phyloP scores from a whole-genome alignment of 2,888 invertebrate genomes.

The Pseudanteris insignis region DNA sequence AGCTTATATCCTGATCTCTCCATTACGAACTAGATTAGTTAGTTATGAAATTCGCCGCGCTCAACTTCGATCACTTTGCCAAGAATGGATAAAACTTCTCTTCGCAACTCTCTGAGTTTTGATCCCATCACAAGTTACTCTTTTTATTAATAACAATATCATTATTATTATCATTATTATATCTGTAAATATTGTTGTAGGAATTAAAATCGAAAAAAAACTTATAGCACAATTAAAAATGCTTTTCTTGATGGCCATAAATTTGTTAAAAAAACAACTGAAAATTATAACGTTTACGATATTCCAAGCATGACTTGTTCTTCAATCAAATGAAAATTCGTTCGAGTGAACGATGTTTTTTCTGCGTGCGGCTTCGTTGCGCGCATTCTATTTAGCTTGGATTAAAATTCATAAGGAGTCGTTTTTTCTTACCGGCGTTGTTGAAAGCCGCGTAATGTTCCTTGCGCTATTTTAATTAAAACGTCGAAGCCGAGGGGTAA shows the following conservation, averaged over 20 bases:
- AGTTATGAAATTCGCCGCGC: conserved; percentile 59
- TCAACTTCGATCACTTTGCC: conserved; percentile 34
- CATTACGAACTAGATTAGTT: conserved; percentile 62
- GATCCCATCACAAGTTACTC: background rate
- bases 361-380: background rate
- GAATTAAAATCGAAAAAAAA: too few relatives aligned
- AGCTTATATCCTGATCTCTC: conserved; percentile 55
- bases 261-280: too few relatives aligned
- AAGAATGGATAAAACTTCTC: conserved; percentile 33
- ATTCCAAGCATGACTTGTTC: too few relatives aligned
- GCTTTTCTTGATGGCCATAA: too few relatives aligned
- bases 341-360: too few relatives aligned
- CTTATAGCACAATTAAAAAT: too few relatives aligned
- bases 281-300: too few relatives aligned
- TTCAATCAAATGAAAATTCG: too few relatives aligned
- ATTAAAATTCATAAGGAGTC: conserved; percentile 32
- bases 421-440: conserved; percentile 12
- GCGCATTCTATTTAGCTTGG: conserved; percentile 11
- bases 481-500: conserved; percentile 37
- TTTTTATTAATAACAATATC: too few relatives aligned
- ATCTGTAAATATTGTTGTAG: too few relatives aligned
- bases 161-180: too few relatives aligned
- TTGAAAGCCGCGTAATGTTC: conserved; percentile 39
- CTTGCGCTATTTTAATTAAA: conserved; percentile 45
- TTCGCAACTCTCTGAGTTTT: background rate